Evolutionary conservation across 2,797 vertebrate species (phyloP), one percentile per base, ranked within the genome.

Genomic region (Molossus alvarezi): DNA sequence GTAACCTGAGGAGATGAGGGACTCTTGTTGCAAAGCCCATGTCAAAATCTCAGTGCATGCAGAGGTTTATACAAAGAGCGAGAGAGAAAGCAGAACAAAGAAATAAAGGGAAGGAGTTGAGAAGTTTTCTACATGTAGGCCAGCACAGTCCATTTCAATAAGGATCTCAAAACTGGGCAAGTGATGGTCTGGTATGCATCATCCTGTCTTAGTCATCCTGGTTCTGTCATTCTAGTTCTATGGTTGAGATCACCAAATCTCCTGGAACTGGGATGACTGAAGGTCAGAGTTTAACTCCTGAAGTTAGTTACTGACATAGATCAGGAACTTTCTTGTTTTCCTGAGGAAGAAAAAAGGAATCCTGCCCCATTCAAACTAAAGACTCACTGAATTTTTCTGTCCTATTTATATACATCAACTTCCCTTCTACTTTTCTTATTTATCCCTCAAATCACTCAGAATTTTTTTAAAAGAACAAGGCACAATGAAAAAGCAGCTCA

Each of bases 401-500:
- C 57, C 53, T 82, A 3, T 51, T 75, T 33, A 6, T 9, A 21
- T 23, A 51, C 10, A 41, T 17, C n/a, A 41, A 14, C 23, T 60
- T 62, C 48, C 21, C 11, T 69, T n/a, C 12, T n/a, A 57, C 18
- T 20, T 12, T 55, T 37, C 41, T 79, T 79, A 60, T 33, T 60
- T 18, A 11, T 11, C 75, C 57, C 45, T 48, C 77, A 51, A 55
- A n/a, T 65, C 58, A 60, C 71, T 58, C 81, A 71, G 75, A 27
- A 67, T 69, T 92, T 53, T 92, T 69, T 9, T 41, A 33, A 71
- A 93, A 80, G 71, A 84, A 71, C 41, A 62, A n/a, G 17, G 10
- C 13, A 25, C 18, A 45, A 21, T 10, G 4, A 25, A 77, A 76
- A 85, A 12, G 45, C 21, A 55, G 6, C n/a, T 45, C 23, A 3